Percentiles rank a stretch among this genome's conserved stretches.
Evolutionary conservation across 2,888 invertebrate genomes (phyloP).

Genomic region (Pterostichus madidus): DNA sequence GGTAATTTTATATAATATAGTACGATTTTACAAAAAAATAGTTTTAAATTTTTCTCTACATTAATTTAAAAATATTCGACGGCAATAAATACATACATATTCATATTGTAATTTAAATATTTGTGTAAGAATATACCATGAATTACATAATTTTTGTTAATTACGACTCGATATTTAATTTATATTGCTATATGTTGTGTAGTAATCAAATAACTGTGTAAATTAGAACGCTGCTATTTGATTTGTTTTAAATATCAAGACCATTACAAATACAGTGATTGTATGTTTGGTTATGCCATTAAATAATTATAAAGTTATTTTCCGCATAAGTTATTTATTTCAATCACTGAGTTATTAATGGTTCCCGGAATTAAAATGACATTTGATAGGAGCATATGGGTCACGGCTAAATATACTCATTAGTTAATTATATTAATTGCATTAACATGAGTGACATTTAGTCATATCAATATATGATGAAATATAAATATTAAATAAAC

Average conservation of each 20-base stretch:
- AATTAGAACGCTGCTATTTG: conserved; percentile 10
- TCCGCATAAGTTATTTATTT: neutral
- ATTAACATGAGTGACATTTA: conserved; percentile 12
- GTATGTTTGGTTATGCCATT: conserved; percentile 11
- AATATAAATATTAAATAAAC: conserved; percentile 11
- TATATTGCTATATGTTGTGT: neutral
- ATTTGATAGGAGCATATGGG: conserved; percentile 10
- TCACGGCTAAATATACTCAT: conserved; percentile 9
- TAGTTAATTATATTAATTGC: conserved; percentile 19
- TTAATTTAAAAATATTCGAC: no score
- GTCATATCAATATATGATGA: conserved; percentile 20
- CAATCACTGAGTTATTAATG: conserved; percentile 4
- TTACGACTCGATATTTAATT: conserved; percentile 29
- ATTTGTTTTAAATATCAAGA: conserved; percentile 21
- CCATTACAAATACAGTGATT: conserved; percentile 5
- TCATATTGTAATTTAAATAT: no score
- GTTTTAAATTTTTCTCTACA: no score
- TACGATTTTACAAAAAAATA: no score
- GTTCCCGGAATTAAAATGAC: conserved; percentile 32
- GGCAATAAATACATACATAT: no score
- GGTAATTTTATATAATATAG: no score
- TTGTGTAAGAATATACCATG: no score
- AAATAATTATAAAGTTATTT: conserved; percentile 29
- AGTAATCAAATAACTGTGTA: conserved; percentile 11
- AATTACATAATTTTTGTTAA: neutral